Percentiles rank a stretch among this genome's conserved stretches.
These are phyloP conservation scores for Scaptomyza montana DNA, from an alignment of 1,140 invertebrate species.

Conservation along the genomic window DNA sequence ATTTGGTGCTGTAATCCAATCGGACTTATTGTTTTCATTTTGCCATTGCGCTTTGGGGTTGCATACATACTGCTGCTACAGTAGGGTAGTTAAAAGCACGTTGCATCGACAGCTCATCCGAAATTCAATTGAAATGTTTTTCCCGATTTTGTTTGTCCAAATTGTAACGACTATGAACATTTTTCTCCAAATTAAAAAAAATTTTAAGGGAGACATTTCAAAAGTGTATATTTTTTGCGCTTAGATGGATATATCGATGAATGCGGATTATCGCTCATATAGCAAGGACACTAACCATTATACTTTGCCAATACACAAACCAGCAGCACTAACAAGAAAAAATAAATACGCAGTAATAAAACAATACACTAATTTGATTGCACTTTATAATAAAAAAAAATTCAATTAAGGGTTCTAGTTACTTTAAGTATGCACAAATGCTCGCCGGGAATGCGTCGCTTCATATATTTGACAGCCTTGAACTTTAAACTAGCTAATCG, in stretches of 20 bases:
- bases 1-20: constrained; percentile 59
- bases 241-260: background rate
- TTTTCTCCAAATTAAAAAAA: constrained; percentile 1
- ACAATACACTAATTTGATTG: background rate
- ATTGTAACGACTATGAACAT: background rate
- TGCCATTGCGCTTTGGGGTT: background rate
- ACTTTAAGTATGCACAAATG: constrained; percentile 85
- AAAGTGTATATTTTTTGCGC: background rate
- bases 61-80: constrained; percentile 3
- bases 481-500: constrained; percentile 87
- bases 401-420: constrained; percentile 48
- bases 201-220: background rate
- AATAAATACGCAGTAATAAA: background rate
- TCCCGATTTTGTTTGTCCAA: background rate
- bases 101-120: constrained; percentile 1
- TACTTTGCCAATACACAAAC: constrained; percentile 1
- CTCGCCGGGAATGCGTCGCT: constrained; percentile 86
- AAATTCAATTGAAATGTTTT: constrained; percentile 8
- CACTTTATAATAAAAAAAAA: constrained; percentile 38
- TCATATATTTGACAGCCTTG: constrained; percentile 86
- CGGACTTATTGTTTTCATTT: constrained; percentile 27
- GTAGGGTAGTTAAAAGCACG: constrained; percentile 29
- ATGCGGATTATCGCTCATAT: background rate
- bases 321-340: background rate
- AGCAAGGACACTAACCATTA: no score